phyloP scores from a whole-genome alignment of 2,113 vertebrate species.

The Antennarius striatus region DNA sequence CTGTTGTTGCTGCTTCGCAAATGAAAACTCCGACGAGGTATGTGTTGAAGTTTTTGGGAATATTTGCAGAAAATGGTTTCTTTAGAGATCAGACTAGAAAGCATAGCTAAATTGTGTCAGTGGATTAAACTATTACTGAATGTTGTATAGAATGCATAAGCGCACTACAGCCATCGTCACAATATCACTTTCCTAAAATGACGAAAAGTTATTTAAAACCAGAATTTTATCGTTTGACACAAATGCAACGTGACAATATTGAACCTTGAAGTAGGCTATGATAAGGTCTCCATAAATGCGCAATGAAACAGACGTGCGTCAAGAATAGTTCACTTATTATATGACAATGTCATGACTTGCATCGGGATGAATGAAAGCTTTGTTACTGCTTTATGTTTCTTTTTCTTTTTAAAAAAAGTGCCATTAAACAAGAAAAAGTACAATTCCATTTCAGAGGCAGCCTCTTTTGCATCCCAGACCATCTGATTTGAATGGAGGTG shows the following conservation, averaged over 20 bases:
- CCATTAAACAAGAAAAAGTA: not conserved
- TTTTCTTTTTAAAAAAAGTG: not conserved
- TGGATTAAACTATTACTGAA: not conserved
- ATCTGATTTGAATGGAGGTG: slow-evolving; percentile 26
- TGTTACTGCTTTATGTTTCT: not conserved
- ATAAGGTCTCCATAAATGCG: not conserved
- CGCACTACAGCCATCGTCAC: not conserved
- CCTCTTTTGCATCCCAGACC: slow-evolving; percentile 60
- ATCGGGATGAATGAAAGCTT: not conserved
- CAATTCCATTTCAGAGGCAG: slow-evolving; percentile 65
- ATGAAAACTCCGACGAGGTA: slow-evolving; percentile 62
- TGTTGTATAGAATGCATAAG: not conserved
- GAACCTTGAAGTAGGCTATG: not conserved
- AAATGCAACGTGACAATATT: not conserved
- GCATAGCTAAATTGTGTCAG: not conserved
- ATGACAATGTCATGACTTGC: not conserved
- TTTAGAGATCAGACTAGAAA: slow-evolving; percentile 4
- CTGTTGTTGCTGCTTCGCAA: slow-evolving; percentile 57
- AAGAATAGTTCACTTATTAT: too few relatives aligned
- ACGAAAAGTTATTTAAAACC: not conserved
- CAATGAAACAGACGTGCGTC: too few relatives aligned
- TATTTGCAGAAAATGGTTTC: not conserved
- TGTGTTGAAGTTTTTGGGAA: not conserved
- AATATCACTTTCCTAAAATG: not conserved
- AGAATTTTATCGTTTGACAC: not conserved